phyloP scores from a whole-genome alignment of 1,140 invertebrate genomes.

The Homalodisca vitripennis region DNA sequence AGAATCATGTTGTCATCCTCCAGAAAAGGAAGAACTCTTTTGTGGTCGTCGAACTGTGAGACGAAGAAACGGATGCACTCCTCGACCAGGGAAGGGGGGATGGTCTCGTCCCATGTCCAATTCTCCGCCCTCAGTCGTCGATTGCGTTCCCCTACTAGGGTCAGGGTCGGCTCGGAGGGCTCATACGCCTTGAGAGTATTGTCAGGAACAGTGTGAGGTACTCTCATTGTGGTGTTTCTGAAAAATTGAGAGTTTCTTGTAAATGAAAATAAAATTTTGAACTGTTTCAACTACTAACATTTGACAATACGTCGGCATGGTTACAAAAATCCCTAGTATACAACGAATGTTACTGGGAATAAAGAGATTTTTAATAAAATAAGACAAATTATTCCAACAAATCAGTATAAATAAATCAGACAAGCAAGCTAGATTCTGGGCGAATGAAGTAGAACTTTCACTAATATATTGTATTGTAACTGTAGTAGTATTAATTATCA shows the following conservation, averaged over 20 bases:
- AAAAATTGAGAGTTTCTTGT: slow-evolving; percentile 1
- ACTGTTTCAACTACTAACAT: too few relatives aligned
- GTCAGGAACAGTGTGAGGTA: slow-evolving; percentile 24
- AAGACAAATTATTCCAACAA: too few relatives aligned
- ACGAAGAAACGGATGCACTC: slow-evolving; percentile 45
- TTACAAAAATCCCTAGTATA: background rate
- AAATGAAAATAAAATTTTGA: background rate
- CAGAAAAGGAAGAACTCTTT: background rate
- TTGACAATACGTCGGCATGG: too few relatives aligned
- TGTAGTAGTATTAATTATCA: too few relatives aligned
- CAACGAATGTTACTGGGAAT: background rate
- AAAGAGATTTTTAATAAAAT: background rate
- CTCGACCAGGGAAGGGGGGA: background rate
- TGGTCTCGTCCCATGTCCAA: slow-evolving; percentile 25
- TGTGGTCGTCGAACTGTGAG: slow-evolving; percentile 19
- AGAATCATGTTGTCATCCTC: slow-evolving; percentile 41
- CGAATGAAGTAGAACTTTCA: too few relatives aligned
- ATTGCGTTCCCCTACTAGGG: background rate
- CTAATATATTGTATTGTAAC: too few relatives aligned
- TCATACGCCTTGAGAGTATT: slow-evolving; percentile 30
- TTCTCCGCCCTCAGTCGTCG: slow-evolving; percentile 18
- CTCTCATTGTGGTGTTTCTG: slow-evolving; percentile 25
- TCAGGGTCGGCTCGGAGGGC: background rate
- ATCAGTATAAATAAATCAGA: too few relatives aligned
- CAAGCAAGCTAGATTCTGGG: too few relatives aligned